phyloP scores from a whole-genome alignment of 2,888 invertebrate genomes.

The Drosophila suboccidentalis region DNA sequence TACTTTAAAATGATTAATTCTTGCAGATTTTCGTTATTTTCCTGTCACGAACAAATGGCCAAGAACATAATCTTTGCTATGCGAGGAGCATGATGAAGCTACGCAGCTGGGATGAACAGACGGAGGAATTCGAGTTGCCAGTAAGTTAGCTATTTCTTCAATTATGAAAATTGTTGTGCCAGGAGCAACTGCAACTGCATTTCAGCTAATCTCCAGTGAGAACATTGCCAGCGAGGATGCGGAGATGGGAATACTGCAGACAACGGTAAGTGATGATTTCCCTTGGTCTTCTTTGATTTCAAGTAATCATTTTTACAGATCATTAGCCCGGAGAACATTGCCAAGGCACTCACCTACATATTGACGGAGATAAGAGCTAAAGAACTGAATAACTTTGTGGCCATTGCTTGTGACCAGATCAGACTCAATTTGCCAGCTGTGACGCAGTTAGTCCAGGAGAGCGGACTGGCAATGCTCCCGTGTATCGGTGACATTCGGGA shows the following conservation, averaged over 20 bases:
- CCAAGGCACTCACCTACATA: conserved; percentile 39
- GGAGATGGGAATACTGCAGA: conserved; percentile 19
- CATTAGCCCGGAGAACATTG: conserved; percentile 33
- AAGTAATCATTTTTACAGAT: conserved; percentile 10
- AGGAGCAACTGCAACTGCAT: not conserved
- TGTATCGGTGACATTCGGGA: conserved; percentile 31
- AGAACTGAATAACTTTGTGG: conserved; percentile 32
- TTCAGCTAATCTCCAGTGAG: conserved; percentile 41
- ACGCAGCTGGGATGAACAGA: conserved; percentile 47
- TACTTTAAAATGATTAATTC: too few relatives aligned
- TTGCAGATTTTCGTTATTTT: conserved; percentile 45
- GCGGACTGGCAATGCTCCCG: conserved; percentile 23
- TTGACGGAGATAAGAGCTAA: conserved; percentile 24
- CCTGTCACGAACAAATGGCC: conserved; percentile 33
- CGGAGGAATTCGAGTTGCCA: conserved; percentile 41
- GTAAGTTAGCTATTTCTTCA: conserved; percentile 18
- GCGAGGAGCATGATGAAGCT: conserved; percentile 42
- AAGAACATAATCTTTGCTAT: conserved; percentile 38
- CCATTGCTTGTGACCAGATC: conserved; percentile 38
- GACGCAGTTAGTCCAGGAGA: conserved; percentile 18
- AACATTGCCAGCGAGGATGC: conserved; percentile 23
- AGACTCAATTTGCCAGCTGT: conserved; percentile 29
- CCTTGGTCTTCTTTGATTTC: not conserved
- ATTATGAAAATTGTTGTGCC: not conserved
- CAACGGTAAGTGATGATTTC: conserved; percentile 31